A percentile compares a stretch with the other conserved stretches of the same genome.
Conservation (phyloP, 1,140 invertebrate genomes). For the Cotesia glomerata region DNA sequence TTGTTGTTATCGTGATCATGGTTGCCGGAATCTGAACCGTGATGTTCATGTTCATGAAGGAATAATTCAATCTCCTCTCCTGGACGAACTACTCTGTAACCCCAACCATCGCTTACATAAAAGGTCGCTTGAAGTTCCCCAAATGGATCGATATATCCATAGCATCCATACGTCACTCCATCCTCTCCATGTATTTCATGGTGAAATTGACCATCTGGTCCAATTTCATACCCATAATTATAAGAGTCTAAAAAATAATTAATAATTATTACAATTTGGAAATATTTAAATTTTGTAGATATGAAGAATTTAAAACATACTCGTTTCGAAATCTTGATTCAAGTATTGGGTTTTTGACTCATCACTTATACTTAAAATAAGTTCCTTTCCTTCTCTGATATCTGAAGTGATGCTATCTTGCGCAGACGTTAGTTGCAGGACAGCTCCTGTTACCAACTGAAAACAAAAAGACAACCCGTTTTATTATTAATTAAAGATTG, state of each 20-base stretch:
- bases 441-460: conserved; percentile 42
- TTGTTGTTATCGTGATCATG: conserved; percentile 17
- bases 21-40: conserved; percentile 25
- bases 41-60: conserved; percentile 56
- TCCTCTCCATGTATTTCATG: conserved; percentile 76
- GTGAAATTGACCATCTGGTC: conserved; percentile 77
- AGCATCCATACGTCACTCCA: conserved; percentile 79
- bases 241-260: conserved; percentile 66
- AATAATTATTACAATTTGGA: neutral
- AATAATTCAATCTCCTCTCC: conserved; percentile 74
- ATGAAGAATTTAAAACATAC: conserved; percentile 29
- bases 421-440: conserved; percentile 38
- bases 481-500: no score
- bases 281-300: neutral
- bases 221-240: conserved; percentile 77
- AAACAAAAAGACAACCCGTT: conserved; percentile 14
- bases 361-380: conserved; percentile 44
- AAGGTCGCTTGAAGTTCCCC: conserved; percentile 72
- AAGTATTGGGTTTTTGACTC: conserved; percentile 47
- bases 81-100: conserved; percentile 74
- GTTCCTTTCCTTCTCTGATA: conserved; percentile 36
- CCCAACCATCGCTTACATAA: conserved; percentile 79
- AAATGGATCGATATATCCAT: conserved; percentile 76
- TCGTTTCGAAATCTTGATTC: conserved; percentile 45
- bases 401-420: conserved; percentile 9